Conservation (phyloP, 2,797 vertebrate species). For the Ibycter americanus region DNA sequence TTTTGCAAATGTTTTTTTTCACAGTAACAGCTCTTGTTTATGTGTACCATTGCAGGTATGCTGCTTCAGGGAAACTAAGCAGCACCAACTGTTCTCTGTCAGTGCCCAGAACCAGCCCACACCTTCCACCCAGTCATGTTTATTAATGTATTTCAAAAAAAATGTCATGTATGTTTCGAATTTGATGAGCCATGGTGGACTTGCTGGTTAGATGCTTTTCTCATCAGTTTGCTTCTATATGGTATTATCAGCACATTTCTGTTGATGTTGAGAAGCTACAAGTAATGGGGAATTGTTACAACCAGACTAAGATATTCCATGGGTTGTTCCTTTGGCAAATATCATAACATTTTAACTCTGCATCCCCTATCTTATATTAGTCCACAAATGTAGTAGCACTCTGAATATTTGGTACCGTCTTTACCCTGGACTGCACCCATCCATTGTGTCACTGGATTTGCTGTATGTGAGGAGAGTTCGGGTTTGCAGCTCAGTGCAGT, state of each 20-base stretch:
- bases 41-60: background rate
- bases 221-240: background rate
- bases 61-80: background rate
- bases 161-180: background rate
- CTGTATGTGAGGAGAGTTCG: background rate
- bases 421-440: background rate
- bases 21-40: background rate
- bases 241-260: background rate
- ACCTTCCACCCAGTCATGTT: background rate
- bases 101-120: background rate
- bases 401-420: background rate
- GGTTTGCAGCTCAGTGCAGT: background rate
- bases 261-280: background rate
- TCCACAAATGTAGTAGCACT: background rate
- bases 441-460: background rate
- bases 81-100: background rate
- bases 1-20: background rate
- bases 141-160: background rate
- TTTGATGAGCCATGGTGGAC: background rate
- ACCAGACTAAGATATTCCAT: background rate
- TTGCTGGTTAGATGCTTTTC: background rate
- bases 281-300: background rate
- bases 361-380: background rate
- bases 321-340: background rate
- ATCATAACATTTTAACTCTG: background rate